phyloP scores from a whole-genome alignment of 2,797 vertebrate species.

The Delichon dasypus region DNA sequence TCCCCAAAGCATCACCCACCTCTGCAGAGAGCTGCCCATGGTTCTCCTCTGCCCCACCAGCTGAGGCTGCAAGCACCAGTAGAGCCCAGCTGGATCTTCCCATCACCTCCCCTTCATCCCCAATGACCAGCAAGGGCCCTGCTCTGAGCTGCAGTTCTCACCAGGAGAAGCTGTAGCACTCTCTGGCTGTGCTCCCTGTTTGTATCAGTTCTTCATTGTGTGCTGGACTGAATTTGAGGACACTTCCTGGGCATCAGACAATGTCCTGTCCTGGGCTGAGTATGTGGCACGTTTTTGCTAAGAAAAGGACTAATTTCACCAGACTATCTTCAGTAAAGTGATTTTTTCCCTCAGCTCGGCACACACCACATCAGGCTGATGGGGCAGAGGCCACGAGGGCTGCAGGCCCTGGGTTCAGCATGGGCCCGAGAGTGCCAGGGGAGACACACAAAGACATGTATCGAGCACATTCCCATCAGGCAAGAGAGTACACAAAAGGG shows the following conservation, averaged over 20 bases:
- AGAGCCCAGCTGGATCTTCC: background rate
- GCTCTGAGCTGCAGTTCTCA: rapidly evolving
- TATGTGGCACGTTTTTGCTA: background rate
- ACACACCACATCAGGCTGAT: rapidly evolving
- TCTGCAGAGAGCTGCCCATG: background rate
- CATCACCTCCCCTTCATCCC: background rate
- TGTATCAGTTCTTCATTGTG: rapidly evolving
- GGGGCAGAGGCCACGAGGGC: background rate
- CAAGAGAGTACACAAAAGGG: background rate
- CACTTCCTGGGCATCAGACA: background rate
- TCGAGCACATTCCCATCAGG: background rate
- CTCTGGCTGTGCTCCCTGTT: background rate
- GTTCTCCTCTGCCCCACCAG: rapidly evolving
- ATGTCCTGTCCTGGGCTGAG: background rate
- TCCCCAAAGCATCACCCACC: background rate
- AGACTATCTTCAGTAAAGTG: background rate
- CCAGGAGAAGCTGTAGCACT: background rate
- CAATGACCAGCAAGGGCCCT: background rate
- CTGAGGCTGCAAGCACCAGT: background rate
- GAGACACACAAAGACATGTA: background rate
- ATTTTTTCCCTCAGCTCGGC: background rate
- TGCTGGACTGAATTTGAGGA: background rate
- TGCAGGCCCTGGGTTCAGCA: rapidly evolving
- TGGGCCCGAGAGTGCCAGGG: background rate
- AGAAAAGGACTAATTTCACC: background rate